These are phyloP conservation scores for Deroplatys truncata DNA, from an alignment of 2,888 invertebrate genomes.

Conservation along the genomic window DNA sequence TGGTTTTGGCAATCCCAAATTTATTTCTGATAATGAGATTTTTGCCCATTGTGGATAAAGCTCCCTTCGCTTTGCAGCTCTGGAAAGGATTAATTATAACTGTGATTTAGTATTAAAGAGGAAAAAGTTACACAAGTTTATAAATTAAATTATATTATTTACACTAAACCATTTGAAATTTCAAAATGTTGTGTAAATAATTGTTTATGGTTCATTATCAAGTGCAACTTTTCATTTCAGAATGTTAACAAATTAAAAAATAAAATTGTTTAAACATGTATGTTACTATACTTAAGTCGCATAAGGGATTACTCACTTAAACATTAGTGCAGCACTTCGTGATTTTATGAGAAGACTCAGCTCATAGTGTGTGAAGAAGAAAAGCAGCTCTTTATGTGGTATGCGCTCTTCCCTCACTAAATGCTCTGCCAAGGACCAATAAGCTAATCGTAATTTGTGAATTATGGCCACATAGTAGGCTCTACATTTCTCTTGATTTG, in stretches of 20 bases:
- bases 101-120: no score
- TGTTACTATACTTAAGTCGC: no score
- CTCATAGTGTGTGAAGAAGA: slow-evolving; percentile 64
- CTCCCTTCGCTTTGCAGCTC: slow-evolving; percentile 62
- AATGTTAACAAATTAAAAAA: neutral
- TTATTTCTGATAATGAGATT: slow-evolving; percentile 61
- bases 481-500: slow-evolving; percentile 62
- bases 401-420: slow-evolving; percentile 60
- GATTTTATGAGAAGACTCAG: slow-evolving; percentile 52
- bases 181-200: neutral
- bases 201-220: neutral
- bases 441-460: slow-evolving; percentile 58
- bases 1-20: slow-evolving; percentile 46
- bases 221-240: neutral
- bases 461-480: slow-evolving; percentile 51
- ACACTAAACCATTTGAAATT: neutral
- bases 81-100: slow-evolving; percentile 39
- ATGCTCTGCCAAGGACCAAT: slow-evolving; percentile 52
- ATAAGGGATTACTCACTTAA: slow-evolving; percentile 51
- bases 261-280: neutral
- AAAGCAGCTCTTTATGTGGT: slow-evolving; percentile 61
- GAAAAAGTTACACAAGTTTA: neutral
- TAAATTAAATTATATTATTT: neutral
- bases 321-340: slow-evolving; percentile 54
- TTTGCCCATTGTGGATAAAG: slow-evolving; percentile 57